A percentile compares a stretch with the other conserved stretches of the same genome.
phyloP scores from a whole-genome alignment of 2,797 vertebrate species.

The Paedocypris micromegethes region DNA sequence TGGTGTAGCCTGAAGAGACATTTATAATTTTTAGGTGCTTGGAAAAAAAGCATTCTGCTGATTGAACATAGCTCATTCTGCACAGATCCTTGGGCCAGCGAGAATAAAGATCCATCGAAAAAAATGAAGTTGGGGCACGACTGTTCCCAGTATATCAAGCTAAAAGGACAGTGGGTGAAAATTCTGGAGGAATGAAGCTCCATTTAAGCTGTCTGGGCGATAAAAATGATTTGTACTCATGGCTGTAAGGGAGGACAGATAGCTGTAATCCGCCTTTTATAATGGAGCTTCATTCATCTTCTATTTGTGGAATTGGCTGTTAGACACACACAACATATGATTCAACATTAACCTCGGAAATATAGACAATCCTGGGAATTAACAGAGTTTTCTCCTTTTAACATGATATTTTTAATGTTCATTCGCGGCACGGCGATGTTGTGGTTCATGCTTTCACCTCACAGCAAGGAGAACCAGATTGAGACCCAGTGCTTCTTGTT shows the following conservation, averaged over 20 bases:
- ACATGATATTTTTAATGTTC: too few species aligned
- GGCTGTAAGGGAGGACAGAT: constrained; percentile 55
- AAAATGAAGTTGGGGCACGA: constrained; percentile 30
- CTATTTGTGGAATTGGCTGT: constrained; percentile 26
- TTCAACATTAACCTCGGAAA: constrained; percentile 1
- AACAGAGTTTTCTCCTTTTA: too few species aligned
- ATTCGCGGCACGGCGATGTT: too few species aligned
- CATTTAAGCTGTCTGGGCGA: constrained; percentile 53
- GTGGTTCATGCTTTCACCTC: too few species aligned
- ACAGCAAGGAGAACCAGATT: too few species aligned
- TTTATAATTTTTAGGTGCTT: constrained; percentile 44
- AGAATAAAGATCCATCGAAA: constrained; percentile 42
- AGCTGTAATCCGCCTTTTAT: constrained; percentile 66
- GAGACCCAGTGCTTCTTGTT: too few species aligned
- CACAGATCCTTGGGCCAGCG: constrained; percentile 55
- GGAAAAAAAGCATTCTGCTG: constrained; percentile 50
- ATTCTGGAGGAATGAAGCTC: constrained; percentile 57
- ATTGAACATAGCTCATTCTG: constrained; percentile 50
- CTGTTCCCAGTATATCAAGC: constrained; percentile 39
- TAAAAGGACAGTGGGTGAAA: constrained; percentile 54
- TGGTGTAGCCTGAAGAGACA: constrained; percentile 46
- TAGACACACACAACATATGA: constrained; percentile 8
- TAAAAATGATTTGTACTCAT: constrained; percentile 57
- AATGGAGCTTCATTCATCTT: constrained; percentile 38
- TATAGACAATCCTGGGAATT: neutral